Evolutionary conservation across 92 coral and sea anemone genomes (phyloP), one percentile per base, ranked within the genome.

Genomic region (Nematostella vectensis): DNA sequence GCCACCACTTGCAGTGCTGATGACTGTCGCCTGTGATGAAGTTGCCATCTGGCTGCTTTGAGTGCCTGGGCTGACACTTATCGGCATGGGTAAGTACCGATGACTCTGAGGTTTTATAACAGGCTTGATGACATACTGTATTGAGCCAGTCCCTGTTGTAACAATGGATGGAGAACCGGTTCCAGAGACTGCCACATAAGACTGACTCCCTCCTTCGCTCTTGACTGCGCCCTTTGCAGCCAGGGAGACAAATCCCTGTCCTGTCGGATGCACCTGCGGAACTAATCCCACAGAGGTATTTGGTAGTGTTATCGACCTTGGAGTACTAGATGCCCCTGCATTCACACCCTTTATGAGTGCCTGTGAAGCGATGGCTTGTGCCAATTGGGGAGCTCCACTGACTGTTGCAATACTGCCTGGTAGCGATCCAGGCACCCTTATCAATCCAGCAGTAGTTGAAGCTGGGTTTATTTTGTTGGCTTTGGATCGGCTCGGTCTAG

Each of bases 91-190:
- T n/a, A 87, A 47, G 38, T 71, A 83, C 4, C 85, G 80, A 57
- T 77, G 91, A 24, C 95, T 85, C 54, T 85, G 95, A 3, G 94
- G 94, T 45, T 80, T 85, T 33, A 85, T 85, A 29, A 85, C 74
- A 2, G 85, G 85, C 43, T 80, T 85, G 42, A 85, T 85, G 37
- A 85, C 74, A 36, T 80, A 85, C 64, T 85, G 94, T 18, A 80
- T 75, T 0, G 84, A 57, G 29, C 83, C 75, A 8, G 70, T 69
- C 13, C 74, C 79, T 3, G 76, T 65, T 11, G 74, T 49, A 15
- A 85, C 53, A 10, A 85, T 73, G 2, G 95, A 70, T 0, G 95
- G 84, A 2, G 95, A 67, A 12, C 88, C 82, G 16, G 68, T 70
- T 11, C 89, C 77, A 2, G 87, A 77, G 33, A 85, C 65, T 17